Evolutionary conservation across 1,140 invertebrate species (phyloP), one percentile per base, ranked within the genome.

Genomic region (Vanessa tameamea): DNA sequence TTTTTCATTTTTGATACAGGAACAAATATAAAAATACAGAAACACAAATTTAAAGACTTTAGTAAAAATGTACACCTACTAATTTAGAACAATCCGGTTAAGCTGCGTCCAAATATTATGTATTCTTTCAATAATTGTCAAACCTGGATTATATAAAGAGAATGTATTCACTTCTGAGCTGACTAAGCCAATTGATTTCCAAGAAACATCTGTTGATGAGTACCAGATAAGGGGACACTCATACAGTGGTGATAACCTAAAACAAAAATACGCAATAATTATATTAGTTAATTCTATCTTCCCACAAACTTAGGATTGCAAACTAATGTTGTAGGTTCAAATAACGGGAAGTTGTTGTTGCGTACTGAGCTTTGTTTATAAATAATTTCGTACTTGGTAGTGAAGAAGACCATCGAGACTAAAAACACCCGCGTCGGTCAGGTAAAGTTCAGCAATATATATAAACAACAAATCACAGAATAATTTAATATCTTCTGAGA

Each of bases 151-250:
- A 0, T 76, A 64, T 0, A 82, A 68, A 26, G 65, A 78, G 43
- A 70, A 80, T 11, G 76, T 26, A n/a, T 23, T 51, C 13, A 48
- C 26, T 23, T 66, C 63, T 53, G 78, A 83, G 64, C 85, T 81
- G 12, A 87, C 69, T 64, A 86, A 64, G 6, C 75, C 69, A 13
- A 83, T 47, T 0, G 72, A 72, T 59, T 82, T 70, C 84, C 84
- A 86, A 0, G 76, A 79, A 0, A 78, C 55, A 67, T 84, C 81
- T 14, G 61, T 68, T 9, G 73, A 31, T 20, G 71, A 68, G 68
- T 83, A 87, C 84, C 84, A 85, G 57, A 85, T 75, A 37, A 86
- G 50, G 0, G 85, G 83, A 47, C 85, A 87, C 0, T 84, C 71
- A 69, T 71, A 87, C 5, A 84, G 69, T 5, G 78, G 67, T 20